Base-by-base conservation (phyloP, 1,140 invertebrate species). In the Conopomorpha cramerella region DNA sequence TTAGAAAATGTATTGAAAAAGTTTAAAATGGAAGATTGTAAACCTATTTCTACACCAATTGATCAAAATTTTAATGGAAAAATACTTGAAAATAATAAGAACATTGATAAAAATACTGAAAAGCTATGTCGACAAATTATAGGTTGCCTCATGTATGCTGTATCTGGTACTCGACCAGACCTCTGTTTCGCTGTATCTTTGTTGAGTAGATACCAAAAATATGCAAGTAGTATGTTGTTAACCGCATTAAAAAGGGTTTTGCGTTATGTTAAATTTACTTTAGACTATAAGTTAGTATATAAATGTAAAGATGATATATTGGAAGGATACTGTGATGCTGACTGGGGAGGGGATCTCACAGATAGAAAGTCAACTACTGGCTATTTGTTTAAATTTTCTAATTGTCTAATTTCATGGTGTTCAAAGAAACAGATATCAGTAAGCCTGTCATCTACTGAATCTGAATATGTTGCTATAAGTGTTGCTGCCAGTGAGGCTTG, bases 81-180 rank as follows among this genome's bases (percentile, higher is more conserved):
- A n/a, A n/a, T n/a, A n/a, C n/a, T n/a, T n/a, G n/a, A n/a, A n/a
- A n/a, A n/a, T n/a, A n/a, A n/a, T n/a, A n/a, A n/a, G n/a, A 10
- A 30, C 12, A 8, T 6, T 30, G 12, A 30, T 30, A 7, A 30
- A 8, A 30, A 13, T 30, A 6, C 13, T 8, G 29, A 30, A 13
- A 30, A 6, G n/a, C n/a, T n/a, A n/a, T n/a, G n/a, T 32, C 6
- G 16, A 17, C 4, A 32, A 32, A 32, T 32, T 3, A 53, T 61
- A n/a, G 57, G 62, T 16, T 48, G 54, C 26, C 14, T 62, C 14
- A 47, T 60, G 46, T 58, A 64, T 38, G 45, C 40, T 12, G 39
- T 41, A 17, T 11, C 39, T 8, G 40, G 34, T 29, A 51, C 59
- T 1, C 48, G 56, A 34, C 56, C 56, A 14, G 58, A 61, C 31